A percentile compares a stretch with the other conserved stretches of the same genome.
phyloP scores from a whole-genome alignment of 2,113 vertebrate genomes.

The Xiphophorus maculatus region DNA sequence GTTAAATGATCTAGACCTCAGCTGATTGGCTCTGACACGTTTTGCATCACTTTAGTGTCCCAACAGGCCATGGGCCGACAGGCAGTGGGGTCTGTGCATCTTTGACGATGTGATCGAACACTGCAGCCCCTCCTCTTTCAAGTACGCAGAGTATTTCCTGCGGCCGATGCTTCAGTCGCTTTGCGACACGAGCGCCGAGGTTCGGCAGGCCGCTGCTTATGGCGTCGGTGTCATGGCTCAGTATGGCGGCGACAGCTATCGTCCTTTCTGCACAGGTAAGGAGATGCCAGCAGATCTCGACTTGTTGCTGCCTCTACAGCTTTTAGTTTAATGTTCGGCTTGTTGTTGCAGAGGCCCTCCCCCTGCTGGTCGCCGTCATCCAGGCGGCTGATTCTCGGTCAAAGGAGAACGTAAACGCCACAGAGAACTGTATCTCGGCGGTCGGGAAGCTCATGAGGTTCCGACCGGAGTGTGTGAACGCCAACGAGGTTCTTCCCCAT shows the following conservation, averaged over 20 bases:
- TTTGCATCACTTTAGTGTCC: conserved; percentile 81
- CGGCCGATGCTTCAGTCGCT: conserved; percentile 91
- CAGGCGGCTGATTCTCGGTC: conserved; percentile 90
- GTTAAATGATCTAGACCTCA: neutral
- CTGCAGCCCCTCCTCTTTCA: conserved; percentile 97
- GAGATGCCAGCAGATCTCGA: neutral
- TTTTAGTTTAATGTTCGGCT: too few relatives aligned
- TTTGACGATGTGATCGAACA: conserved; percentile 97
- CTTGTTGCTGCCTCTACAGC: neutral
- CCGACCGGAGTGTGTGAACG: conserved; percentile 91
- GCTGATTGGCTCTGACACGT: neutral
- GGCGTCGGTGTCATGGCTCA: conserved; percentile 97
- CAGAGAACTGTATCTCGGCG: conserved; percentile 98
- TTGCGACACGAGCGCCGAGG: conserved; percentile 92
- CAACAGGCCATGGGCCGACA: conserved; percentile 94
- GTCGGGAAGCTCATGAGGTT: conserved; percentile 97
- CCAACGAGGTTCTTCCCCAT: conserved; percentile 93
- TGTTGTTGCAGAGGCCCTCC: conserved; percentile 87
- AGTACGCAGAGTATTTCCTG: conserved; percentile 94
- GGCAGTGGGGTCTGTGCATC: conserved; percentile 98
- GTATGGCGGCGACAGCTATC: conserved; percentile 94
- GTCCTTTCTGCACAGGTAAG: conserved; percentile 92
- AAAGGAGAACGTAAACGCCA: conserved; percentile 97
- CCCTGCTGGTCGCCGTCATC: conserved; percentile 92
- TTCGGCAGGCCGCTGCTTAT: conserved; percentile 95